Base-by-base conservation (phyloP, 1,140 invertebrate species). In the Tyrophagus putrescentiae region DNA sequence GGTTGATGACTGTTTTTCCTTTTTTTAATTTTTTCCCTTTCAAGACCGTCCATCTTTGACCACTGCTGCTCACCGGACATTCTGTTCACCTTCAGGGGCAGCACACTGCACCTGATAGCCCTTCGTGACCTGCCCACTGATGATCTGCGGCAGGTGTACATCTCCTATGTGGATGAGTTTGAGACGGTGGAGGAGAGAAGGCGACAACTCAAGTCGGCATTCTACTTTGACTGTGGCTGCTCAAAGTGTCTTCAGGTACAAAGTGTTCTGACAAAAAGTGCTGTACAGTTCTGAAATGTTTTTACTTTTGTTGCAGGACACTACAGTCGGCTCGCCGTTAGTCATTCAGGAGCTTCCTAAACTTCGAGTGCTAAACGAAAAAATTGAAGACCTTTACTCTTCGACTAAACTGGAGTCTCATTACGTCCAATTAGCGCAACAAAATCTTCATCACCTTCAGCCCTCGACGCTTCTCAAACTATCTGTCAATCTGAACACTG, bases 101-200 rank as follows among this genome's bases (percentile, higher is more conserved):
- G 45, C 9, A 25, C 5, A 56, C 4, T 60, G 4, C 57, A 6
- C 27, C 11, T 60, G 4, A 60, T 54, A n/a, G 59, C 59, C 5
- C 21, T 31, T 9, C 50, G 25, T 28, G 25, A 60, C 25, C 16
- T 60, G 4, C 18, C 9, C 16, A 32, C 18, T n/a, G 25, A 60
- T 27, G 36, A 41, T 60, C 11, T 60, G 16, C n/a, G 28, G 4
- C 13, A 57, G 9, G 25, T 60, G 13, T n/a, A 31, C 9, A 60
- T 60, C 25, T 60, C 31, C 4, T 60, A 60, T 33, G 29, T 60
- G 6, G 52, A 60, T 60, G 59, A 60, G 28, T 57, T 60, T 13
- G 59, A 60, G n/a, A 60, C 54, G 9, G 18, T 21, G 4, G 4
- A 32, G 5, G 59, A 60, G 57, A 6, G 59, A 16, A 18, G 29